These are phyloP conservation scores for Anoplolepis gracilipes DNA, from an alignment of 1,140 invertebrate species.

Conservation along the genomic window DNA sequence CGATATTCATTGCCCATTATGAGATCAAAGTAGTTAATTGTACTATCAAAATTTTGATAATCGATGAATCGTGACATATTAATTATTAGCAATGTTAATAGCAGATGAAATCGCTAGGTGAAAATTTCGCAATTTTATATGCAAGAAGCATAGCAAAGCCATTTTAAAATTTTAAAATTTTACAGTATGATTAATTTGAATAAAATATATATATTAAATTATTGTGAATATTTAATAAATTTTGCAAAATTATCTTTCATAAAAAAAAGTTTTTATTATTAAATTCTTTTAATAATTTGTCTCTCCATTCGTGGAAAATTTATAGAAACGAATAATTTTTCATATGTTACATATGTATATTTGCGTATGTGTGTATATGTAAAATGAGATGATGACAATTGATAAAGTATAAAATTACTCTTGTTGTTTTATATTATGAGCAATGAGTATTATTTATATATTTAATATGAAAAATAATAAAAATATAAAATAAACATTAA, in stretches of 20 bases:
- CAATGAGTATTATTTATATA: background rate
- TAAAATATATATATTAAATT: background rate
- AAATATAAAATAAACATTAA: background rate
- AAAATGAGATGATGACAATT: background rate
- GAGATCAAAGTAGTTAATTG: slow-evolving; percentile 57
- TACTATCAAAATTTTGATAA: background rate
- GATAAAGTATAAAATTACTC: background rate
- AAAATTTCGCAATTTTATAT: slow-evolving; percentile 12
- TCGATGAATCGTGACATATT: slow-evolving; percentile 53
- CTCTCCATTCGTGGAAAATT: background rate
- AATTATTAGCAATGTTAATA: slow-evolving; percentile 54
- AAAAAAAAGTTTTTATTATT: background rate
- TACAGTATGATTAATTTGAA: slow-evolving; percentile 14
- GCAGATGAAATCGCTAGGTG: slow-evolving; percentile 23
- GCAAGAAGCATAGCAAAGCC: background rate
- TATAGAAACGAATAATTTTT: background rate
- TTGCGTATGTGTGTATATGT: background rate
- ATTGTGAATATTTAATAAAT: slow-evolving; percentile 12
- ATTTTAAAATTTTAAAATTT: slow-evolving; percentile 50
- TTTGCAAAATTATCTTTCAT: background rate
- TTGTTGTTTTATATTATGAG: background rate
- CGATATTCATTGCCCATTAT: slow-evolving; percentile 27
- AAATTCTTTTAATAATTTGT: background rate
- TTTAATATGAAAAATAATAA: background rate
- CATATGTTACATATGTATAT: background rate